Evolutionary conservation across 2,113 vertebrate genomes (phyloP), one percentile per base, ranked within the genome.

Genomic region (Romanogobio albipinnatus): DNA sequence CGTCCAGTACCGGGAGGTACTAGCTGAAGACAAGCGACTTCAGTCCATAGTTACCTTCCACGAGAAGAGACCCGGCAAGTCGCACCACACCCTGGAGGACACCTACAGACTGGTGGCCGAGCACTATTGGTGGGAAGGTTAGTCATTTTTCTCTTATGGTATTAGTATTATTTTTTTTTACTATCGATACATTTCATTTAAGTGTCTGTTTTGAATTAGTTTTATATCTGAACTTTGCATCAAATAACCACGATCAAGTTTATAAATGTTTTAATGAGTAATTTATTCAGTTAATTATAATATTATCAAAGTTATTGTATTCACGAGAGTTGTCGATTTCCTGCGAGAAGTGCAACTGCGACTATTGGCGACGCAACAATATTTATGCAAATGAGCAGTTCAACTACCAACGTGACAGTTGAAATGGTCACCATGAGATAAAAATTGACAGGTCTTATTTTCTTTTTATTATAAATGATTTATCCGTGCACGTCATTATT

Each of bases 71-170:
- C 86, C 87, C 1, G 93, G 89, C 62, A 92, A 86, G 87, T 87
- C 83, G 43, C 95, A 96, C 90, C 93, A 93, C 86, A 94, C 95
- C 90, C 91, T 94, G 91, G 95, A 95, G 76, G 95, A 95, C 84
- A 95, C 95, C 3, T 96, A 95, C 88, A 94, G 92, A 91, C 92
- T 92, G 9, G 94, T 95, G 87, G 94, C 95, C 22, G 95, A 95
- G 45, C 95, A 95, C 93, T 96, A 96, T 92, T 96, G 95, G 95
- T 96, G 95, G 95, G 94, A 96, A 39, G 95, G 95, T 95, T 36
- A 62, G 36, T 87, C 47, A 73, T 36, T 64, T 66, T 26, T 13
- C 33, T 87, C 24, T 43, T 71, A 59, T 62, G 14, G 43, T 86
- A 58, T 61, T 81, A 64, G 43, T 86, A 58, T 61, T 81, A 64